Percentiles rank a stretch among this genome's conserved stretches.
phyloP scores from a whole-genome alignment of 1,140 invertebrate species.

The Saccostrea cuccullata region DNA sequence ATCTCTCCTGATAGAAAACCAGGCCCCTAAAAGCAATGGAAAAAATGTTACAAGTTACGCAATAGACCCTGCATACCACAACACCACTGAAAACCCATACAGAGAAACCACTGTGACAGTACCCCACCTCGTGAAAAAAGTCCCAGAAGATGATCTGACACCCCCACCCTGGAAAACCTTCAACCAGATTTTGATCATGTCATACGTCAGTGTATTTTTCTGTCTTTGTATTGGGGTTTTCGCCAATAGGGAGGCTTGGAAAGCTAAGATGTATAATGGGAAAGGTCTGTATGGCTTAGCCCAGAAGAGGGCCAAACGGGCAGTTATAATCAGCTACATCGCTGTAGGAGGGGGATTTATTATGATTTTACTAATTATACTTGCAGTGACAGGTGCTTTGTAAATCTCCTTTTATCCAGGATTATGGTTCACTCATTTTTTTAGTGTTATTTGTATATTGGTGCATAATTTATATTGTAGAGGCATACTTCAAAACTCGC shows the following conservation, averaged over 20 bases:
- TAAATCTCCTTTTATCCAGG: background rate
- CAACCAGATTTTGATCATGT: slow-evolving; percentile 69
- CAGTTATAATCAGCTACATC: slow-evolving; percentile 68
- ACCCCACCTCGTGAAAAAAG: slow-evolving; percentile 65
- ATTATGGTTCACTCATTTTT: no score
- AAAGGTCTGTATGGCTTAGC: slow-evolving; percentile 74
- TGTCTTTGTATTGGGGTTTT: slow-evolving; percentile 67
- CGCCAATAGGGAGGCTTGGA: slow-evolving; percentile 68
- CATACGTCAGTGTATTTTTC: slow-evolving; percentile 67
- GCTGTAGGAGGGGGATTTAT: slow-evolving; percentile 65
- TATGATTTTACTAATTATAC: slow-evolving; percentile 50
- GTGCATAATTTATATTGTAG: no score
- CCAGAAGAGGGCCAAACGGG: slow-evolving; percentile 68
- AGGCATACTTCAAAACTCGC: no score
- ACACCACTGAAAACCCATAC: slow-evolving; percentile 71
- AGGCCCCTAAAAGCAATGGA: background rate
- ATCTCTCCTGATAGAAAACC: slow-evolving; percentile 33
- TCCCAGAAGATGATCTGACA: slow-evolving; percentile 69
- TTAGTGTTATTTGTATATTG: no score
- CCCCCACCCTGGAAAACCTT: slow-evolving; percentile 71
- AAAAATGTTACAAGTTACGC: slow-evolving; percentile 6
- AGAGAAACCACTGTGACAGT: slow-evolving; percentile 72
- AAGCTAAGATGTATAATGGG: slow-evolving; percentile 68
- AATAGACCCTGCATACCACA: slow-evolving; percentile 54
- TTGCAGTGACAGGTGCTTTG: background rate